A percentile compares a stretch with the other conserved stretches of the same genome.
phyloP scores from a whole-genome alignment of 2,113 vertebrate species.

The Galeopterus variegatus region DNA sequence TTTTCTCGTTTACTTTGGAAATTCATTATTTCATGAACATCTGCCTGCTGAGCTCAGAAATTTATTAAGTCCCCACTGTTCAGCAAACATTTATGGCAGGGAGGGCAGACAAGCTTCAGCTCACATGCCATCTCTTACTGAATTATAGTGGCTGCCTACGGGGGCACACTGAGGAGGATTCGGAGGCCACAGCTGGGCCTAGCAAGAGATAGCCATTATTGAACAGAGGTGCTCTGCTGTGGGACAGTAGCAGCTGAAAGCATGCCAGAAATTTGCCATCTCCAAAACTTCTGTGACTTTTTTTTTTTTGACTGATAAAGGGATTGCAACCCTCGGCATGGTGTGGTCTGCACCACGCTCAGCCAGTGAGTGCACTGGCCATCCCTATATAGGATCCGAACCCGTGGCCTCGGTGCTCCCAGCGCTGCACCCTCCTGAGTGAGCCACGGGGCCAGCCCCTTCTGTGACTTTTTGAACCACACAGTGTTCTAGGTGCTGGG shows the following conservation, averaged over 20 bases:
- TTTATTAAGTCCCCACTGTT: conserved; percentile 51
- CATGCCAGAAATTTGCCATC: background rate
- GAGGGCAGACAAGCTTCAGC: background rate
- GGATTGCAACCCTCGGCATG: too few relatives aligned
- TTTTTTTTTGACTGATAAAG: too few relatives aligned
- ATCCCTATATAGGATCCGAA: too few relatives aligned
- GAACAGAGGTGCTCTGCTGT: background rate
- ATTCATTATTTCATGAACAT: conserved; percentile 68
- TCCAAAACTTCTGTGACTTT: conserved; percentile 52
- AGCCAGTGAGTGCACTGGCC: too few relatives aligned
- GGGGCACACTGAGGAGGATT: background rate
- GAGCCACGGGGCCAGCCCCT: too few relatives aligned
- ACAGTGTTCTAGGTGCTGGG: background rate
- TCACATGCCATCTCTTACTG: conserved; percentile 3
- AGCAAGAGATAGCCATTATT: background rate
- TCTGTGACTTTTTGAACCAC: background rate
- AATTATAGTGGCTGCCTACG: conserved; percentile 35
- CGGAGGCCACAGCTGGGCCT: conserved; percentile 63
- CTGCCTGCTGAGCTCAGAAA: conserved; percentile 58
- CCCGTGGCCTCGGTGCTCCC: too few relatives aligned
- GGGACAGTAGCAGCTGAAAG: background rate
- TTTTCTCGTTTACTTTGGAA: conserved; percentile 60
- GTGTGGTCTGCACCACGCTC: too few relatives aligned
- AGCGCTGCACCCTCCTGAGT: too few relatives aligned
- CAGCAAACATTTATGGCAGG: conserved; percentile 36